These are phyloP conservation scores for Daubentonia madagascariensis DNA, from an alignment of 2,113 vertebrate species.

Conservation along the genomic window DNA sequence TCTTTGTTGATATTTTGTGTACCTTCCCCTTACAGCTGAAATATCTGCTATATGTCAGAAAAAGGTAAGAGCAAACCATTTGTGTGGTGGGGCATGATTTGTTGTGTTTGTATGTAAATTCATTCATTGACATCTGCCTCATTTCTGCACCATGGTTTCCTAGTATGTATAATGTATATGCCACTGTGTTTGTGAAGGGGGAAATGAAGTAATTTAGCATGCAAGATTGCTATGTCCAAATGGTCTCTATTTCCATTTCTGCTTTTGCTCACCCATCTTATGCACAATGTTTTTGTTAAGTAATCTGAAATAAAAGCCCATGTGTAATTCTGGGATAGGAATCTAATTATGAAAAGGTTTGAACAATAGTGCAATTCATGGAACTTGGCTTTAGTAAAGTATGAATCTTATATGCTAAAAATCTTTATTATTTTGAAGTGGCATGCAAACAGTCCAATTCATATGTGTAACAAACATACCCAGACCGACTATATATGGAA, in stretches of 20 bases:
- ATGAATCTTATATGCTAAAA: not conserved
- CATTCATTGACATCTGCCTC: slow-evolving; percentile 74
- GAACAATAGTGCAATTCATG: not conserved
- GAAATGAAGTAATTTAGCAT: slow-evolving; percentile 58
- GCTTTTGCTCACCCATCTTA: slow-evolving; percentile 54
- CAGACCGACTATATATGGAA: not conserved
- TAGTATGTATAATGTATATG: slow-evolving; percentile 42
- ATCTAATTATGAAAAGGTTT: slow-evolving; percentile 27
- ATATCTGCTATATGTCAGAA: slow-evolving; percentile 99
- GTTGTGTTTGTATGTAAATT: slow-evolving; percentile 77
- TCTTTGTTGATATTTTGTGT: slow-evolving; percentile 85
- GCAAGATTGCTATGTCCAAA: slow-evolving; percentile 68
- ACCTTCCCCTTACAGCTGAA: slow-evolving; percentile 93
- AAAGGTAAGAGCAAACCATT: slow-evolving; percentile 92
- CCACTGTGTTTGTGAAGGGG: slow-evolving; percentile 57
- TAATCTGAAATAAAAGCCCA: slow-evolving; percentile 45
- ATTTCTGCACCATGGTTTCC: slow-evolving; percentile 64
- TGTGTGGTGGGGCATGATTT: slow-evolving; percentile 79
- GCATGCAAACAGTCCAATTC: not conserved
- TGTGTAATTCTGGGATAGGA: not conserved
- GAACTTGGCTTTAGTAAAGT: not conserved
- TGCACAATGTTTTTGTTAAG: not conserved
- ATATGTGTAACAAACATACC: not conserved
- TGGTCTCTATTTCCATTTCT: slow-evolving; percentile 53
- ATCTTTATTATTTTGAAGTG: not conserved